Base-by-base conservation (phyloP, 92 coral and sea anemone genomes). In the Umimayanthus kanabou region DNA sequence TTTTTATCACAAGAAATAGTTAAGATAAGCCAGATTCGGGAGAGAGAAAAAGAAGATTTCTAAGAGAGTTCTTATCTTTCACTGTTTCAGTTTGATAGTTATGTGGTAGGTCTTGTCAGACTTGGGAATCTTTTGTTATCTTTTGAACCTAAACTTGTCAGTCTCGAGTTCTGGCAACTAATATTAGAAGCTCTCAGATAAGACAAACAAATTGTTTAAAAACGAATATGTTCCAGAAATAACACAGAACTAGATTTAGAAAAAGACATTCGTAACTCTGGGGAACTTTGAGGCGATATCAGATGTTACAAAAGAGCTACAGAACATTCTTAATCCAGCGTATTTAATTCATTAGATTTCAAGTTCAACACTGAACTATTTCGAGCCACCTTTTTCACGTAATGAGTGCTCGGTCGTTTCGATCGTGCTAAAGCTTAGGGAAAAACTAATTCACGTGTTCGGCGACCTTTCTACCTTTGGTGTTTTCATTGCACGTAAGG, bases 121-220 rank as follows among this genome's bases (percentile, higher is more conserved):
- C 55, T 26, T 26, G 28, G 22, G 58, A 39, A 64, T 64, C n/a
- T 10, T 20, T 53, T 69, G 71, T 81, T 81, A 81, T 81, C 85
- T 65, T 67, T 81, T 81, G 58, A 80, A 57, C 66, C 64, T 50
- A 83, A 69, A 16, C 78, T 43, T 69, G 77, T 53, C 58, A 53
- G 58, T 67, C 45, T 82, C 26, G 28, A 83, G 26, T 43, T 69
- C 66, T 25, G 28, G 76, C 61, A 82, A 69, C 20, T 79, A 50
- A 79, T 20, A 40, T 65, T 78, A 78, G 82, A 78, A 78, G 61
- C 82, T 50, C 82, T 13, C 9, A 53, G 82, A 33, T 69, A 11
- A 40, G 39, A 40, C 33, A 61, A 61, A 28, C 8, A 40, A 33
- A 39, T 81, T 4, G 50, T 37, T 37, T 8, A 65, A 40, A 65